Base-by-base conservation (phyloP, 1,140 invertebrate species). In the Leptopilina clavipes region DNA sequence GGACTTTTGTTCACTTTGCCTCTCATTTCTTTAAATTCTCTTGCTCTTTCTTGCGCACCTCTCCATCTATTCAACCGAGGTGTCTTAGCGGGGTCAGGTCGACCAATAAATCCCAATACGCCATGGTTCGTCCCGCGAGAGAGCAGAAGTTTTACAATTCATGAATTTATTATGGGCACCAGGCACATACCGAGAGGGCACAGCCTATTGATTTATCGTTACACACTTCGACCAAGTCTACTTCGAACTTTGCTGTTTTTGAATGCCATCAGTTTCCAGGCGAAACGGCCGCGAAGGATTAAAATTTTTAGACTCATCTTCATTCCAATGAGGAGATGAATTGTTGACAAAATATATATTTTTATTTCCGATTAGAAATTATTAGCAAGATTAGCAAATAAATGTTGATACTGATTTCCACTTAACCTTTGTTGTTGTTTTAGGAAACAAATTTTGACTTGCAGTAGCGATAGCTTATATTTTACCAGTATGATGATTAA, bases 121-220 rank as follows among this genome's bases (percentile, higher is more conserved):
- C 88, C 87, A 89, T 85, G 88, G 87, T 89, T 89, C 86, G 86
- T 88, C 86, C 86, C 79, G 84, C 81, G 83, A 80, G 83, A 86
- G 86, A 86, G 82, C 86, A 89, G 82, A 84, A 85, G 84, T 89
- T 89, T 89, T 89, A 89, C 88, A 89, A 89, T 89, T 89, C 87
- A 88, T 89, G 88, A 89, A 89, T 89, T 89, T 89, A 89, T 89
- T 88, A 89, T 89, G 86, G 84, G 85, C 87, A 87, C 79, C 82
- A 80, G 80, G 86, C 82, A 83, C 76, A 85, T 87, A 85, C 80
- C 75, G 73, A 80, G 79, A 78, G 79, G 84, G 82, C 84, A 79
- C 82, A 72, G 84, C 86, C n/a, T 86, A 89, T 89, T 89, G 88
- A 89, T 89, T 89, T 89, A 89, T 89, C 83, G 86, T 89, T 87